Evolutionary conservation across 92 coral and sea anemone genomes (phyloP).

Genomic region (Desmophyllum pertusum): DNA sequence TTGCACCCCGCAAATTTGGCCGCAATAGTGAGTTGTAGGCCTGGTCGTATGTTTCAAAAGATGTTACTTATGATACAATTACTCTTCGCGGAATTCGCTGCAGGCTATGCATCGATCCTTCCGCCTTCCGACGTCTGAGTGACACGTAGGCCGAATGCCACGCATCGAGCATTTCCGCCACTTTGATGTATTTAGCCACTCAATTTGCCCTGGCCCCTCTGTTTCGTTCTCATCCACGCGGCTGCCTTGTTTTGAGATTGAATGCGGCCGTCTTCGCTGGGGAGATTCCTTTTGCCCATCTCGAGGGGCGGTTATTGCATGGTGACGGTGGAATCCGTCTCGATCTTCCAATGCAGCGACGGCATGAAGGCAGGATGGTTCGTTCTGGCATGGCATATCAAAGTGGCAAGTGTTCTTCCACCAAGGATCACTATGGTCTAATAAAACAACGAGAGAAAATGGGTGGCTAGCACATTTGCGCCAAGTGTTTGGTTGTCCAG

Average conservation of each 20-base stretch:
- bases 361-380: neutral
- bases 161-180: constrained; percentile 21
- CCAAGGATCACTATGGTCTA: neutral
- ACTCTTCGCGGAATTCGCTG: too few relatives aligned
- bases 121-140: constrained; percentile 28
- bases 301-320: too few relatives aligned
- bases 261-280: too few relatives aligned
- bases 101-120: too few relatives aligned
- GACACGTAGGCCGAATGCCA: neutral
- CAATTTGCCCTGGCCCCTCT: constrained; percentile 9
- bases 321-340: neutral
- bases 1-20: constrained; percentile 16
- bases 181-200: too few relatives aligned
- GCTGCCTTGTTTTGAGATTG: constrained; percentile 20
- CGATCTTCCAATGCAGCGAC: neutral
- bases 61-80: constrained; percentile 4
- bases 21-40: constrained; percentile 17
- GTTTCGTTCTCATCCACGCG: constrained; percentile 4
- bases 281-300: constrained; percentile 1
- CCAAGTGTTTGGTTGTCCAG: neutral
- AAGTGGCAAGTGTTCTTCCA: too few relatives aligned
- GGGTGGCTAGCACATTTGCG: too few relatives aligned
- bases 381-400: neutral
- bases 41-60: constrained; percentile 1
- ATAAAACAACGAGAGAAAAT: neutral